These are phyloP conservation scores for Enteromius viviparus DNA, from an alignment of 2,797 vertebrate species.

Conservation along the genomic window DNA sequence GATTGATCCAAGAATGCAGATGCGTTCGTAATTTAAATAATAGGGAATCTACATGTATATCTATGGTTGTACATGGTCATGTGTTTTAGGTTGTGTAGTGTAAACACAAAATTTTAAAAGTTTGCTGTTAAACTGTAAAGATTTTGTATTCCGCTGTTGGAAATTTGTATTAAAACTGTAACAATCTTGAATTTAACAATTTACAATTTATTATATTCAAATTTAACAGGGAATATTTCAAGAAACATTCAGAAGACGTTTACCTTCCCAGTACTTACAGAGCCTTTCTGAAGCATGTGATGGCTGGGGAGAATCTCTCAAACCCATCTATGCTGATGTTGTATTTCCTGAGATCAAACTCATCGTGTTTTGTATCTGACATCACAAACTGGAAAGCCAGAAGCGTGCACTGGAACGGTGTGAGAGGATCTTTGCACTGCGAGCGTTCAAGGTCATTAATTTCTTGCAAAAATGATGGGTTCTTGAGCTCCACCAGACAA, in stretches of 20 bases:
- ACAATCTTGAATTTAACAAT: background rate
- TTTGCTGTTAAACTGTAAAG: no score
- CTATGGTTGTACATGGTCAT: no score
- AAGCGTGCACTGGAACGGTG: background rate
- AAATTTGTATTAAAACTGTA: background rate
- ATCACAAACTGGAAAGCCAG: constrained; percentile 31
- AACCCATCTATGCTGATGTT: background rate
- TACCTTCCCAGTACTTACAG: background rate
- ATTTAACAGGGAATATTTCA: background rate
- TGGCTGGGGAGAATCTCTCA: constrained; percentile 25
- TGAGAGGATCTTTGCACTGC: background rate
- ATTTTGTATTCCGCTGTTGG: no score
- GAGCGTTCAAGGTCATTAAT: background rate
- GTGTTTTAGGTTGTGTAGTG: no score
- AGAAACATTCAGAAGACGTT: background rate
- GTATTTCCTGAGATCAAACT: constrained; percentile 41
- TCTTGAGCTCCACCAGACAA: constrained; percentile 30
- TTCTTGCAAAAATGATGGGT: background rate
- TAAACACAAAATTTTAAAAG: no score
- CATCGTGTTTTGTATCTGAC: background rate
- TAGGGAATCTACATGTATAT: no score
- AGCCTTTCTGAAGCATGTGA: background rate
- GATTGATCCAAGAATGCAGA: no score
- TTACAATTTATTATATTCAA: no score
- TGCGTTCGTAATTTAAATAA: no score